Base-by-base conservation (phyloP, 2,797 vertebrate species). In the Aulostomus chinensis region DNA sequence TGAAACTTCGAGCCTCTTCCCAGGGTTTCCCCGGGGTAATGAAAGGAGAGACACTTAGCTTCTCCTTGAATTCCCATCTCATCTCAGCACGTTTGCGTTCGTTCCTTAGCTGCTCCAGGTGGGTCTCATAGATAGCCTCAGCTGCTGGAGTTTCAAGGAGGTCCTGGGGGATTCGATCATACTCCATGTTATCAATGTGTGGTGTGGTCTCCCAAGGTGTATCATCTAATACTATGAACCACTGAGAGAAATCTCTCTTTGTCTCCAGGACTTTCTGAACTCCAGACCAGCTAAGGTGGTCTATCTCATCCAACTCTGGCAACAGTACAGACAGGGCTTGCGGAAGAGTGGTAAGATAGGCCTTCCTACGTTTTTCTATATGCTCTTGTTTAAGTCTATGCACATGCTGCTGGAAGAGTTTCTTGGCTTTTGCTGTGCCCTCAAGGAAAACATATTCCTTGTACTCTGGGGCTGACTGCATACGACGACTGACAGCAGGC, bases 1-100 rank as follows among this genome's bases (percentile, higher is more conserved):
- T 97, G 83, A 98, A 99, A 79, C 95, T 98, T 0, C 97, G 89
- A 0, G 96, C 96, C 43, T 99, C 97, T 56, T 99, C 97, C 96
- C 96, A 99, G 1, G 96, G 96, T 53, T 97, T 98, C 0, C 96
- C 97, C 0, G 96, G 94, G 1, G 96, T 98, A 66, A 99, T 91
- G 75, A 98, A 98, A 2, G 91, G 95, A 0, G 97, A 98, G 0
- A 87, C 86, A 62, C 91, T 90, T 69, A 99, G 79, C 76, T 91
- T 97, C 21, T 95, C 94, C 39, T 96, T 97, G 73, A 99, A 98
- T 0, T 95, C 92, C 69, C 91, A 80, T 40, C 93, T 80, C 93
- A 98, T 94, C 66, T 97, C 96, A 0, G 91, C 91, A 13, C 94
- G 88, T 48, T 92, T 96, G 47, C 96, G 84, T 48, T 97, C 96